Conservation (phyloP, 2,888 invertebrate species). For the Epiblema foenella region DNA sequence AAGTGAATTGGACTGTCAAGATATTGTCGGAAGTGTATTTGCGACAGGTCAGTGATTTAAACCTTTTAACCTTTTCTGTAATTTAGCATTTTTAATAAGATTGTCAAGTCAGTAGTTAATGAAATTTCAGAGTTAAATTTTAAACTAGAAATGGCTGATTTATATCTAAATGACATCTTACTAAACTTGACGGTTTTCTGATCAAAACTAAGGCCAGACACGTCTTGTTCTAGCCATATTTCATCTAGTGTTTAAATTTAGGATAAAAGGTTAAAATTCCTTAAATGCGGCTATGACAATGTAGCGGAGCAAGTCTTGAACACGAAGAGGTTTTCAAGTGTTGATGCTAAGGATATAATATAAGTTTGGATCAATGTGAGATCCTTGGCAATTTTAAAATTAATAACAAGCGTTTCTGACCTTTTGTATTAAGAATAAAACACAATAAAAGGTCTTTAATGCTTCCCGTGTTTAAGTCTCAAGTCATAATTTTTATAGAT, state of each 20-base stretch:
- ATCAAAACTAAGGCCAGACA: background rate
- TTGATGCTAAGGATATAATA: slow-evolving; percentile 19
- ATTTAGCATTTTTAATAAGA: background rate
- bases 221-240: background rate
- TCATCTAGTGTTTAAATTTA: background rate
- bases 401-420: background rate
- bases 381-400: background rate
- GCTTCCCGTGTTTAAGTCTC: background rate
- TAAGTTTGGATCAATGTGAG: slow-evolving; percentile 38
- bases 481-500: background rate
- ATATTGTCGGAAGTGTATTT: slow-evolving; percentile 2
- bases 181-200: background rate
- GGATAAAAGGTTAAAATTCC: slow-evolving; percentile 13
- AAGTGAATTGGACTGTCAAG: slow-evolving; percentile 11
- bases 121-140: background rate
- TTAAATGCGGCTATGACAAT: background rate
- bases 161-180: background rate
- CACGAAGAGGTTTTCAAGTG: background rate
- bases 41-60: slow-evolving; percentile 29
- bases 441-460: background rate
- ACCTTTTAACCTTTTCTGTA: slow-evolving; percentile 39
- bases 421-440: background rate
- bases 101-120: background rate
- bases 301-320: background rate
- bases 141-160: background rate